Percentiles rank a stretch among this genome's conserved stretches.
These are phyloP conservation scores for Napeogenes sylphis DNA, from an alignment of 2,888 invertebrate species.

Conservation along the genomic window DNA sequence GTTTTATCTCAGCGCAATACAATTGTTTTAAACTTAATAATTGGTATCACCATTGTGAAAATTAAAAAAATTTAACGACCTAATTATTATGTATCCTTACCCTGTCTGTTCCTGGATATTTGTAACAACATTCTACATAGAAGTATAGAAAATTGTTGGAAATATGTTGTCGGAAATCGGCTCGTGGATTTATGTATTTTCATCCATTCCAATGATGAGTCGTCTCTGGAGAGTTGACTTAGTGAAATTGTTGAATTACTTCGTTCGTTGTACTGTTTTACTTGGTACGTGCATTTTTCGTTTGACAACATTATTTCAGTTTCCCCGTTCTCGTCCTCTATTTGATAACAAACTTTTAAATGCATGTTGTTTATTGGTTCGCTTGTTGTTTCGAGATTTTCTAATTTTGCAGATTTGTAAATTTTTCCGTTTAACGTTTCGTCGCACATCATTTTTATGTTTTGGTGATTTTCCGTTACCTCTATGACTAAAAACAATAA, in stretches of 20 bases:
- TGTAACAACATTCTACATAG: slow-evolving; percentile 79
- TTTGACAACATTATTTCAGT: slow-evolving; percentile 62
- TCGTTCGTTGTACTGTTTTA: slow-evolving; percentile 50
- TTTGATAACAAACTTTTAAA: slow-evolving; percentile 63
- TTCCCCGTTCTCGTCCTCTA: slow-evolving; percentile 54
- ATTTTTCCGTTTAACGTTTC: slow-evolving; percentile 79
- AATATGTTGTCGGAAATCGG: slow-evolving; percentile 71
- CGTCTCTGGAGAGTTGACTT: slow-evolving; percentile 57
- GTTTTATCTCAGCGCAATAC: too few species aligned
- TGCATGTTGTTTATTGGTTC: slow-evolving; percentile 53
- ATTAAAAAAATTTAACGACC: not conserved
- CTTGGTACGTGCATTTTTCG: slow-evolving; percentile 65
- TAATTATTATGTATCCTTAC: slow-evolving; percentile 42
- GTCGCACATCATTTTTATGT: slow-evolving; percentile 70
- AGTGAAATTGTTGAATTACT: slow-evolving; percentile 58
- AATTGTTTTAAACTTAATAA: too few species aligned
- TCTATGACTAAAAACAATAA: slow-evolving; percentile 78
- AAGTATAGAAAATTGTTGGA: slow-evolving; percentile 78
- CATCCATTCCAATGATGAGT: slow-evolving; percentile 70
- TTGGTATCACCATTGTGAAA: too few species aligned
- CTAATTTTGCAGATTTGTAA: slow-evolving; percentile 58
- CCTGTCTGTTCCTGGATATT: slow-evolving; percentile 77
- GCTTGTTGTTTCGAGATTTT: slow-evolving; percentile 30
- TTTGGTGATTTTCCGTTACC: slow-evolving; percentile 74
- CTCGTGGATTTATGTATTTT: slow-evolving; percentile 69